Conservation (phyloP, 2,797 vertebrate species). For the Thalassophryne amazonica region DNA sequence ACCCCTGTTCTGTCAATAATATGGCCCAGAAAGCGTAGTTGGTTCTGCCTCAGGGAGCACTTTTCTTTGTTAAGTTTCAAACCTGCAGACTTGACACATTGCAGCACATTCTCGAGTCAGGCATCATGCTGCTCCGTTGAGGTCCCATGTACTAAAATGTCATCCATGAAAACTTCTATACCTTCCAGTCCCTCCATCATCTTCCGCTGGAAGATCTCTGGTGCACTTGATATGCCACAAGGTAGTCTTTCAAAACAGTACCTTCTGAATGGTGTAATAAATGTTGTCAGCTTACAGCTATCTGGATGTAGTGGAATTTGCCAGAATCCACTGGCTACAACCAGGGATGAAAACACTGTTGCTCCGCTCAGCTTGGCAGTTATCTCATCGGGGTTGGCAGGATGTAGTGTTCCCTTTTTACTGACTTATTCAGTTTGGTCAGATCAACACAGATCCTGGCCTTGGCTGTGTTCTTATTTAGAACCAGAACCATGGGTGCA, state of each 20-base stretch:
- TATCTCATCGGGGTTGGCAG: too few species aligned
- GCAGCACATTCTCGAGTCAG: not conserved
- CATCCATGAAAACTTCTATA: too few species aligned
- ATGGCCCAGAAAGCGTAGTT: not conserved
- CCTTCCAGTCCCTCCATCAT: too few species aligned
- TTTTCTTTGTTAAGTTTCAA: slow-evolving; percentile 2
- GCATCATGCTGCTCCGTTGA: not conserved
- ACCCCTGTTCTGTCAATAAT: not conserved
- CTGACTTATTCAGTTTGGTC: not conserved
- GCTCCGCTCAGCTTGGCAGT: not conserved
- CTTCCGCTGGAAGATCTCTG: too few species aligned
- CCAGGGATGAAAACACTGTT: not conserved
- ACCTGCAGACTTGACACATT: not conserved
- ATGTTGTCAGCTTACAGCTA: not conserved
- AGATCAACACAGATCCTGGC: not conserved
- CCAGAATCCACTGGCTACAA: not conserved
- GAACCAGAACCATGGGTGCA: not conserved
- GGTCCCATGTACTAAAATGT: too few species aligned
- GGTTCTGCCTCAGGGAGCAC: not conserved
- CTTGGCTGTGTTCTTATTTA: too few species aligned
- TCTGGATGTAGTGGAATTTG: not conserved
- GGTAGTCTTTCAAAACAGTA: too few species aligned
- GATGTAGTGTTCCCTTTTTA: not conserved
- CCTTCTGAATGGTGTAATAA: too few species aligned
- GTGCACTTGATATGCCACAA: too few species aligned